Conservation (phyloP, 2,888 invertebrate genomes). For the Chironomus tentans region DNA sequence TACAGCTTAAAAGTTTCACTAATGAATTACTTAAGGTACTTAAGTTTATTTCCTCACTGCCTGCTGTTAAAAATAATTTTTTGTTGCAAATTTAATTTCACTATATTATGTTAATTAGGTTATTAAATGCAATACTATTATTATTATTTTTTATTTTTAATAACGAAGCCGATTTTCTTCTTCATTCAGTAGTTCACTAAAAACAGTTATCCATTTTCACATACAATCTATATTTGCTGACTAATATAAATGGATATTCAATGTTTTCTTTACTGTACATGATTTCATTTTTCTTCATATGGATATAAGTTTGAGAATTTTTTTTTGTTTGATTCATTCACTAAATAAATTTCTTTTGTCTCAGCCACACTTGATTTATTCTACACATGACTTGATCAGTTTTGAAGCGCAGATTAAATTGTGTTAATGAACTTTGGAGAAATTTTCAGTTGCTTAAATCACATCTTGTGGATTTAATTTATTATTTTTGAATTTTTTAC, state of each 20-base stretch:
- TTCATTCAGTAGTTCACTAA: conserved; percentile 17
- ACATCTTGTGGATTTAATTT: too few species aligned
- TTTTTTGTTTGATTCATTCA: too few species aligned
- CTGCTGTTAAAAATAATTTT: neutral
- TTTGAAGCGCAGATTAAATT: too few species aligned
- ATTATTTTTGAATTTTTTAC: too few species aligned
- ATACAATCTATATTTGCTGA: neutral
- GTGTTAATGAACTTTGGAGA: too few species aligned
- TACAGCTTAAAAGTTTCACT: neutral
- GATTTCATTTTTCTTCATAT: too few species aligned
- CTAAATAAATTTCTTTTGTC: too few species aligned
- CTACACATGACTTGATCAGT: too few species aligned
- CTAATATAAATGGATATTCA: neutral
- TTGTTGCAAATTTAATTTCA: neutral
- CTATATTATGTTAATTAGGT: conserved; percentile 5
- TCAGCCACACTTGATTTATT: too few species aligned
- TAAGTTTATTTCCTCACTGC: neutral
- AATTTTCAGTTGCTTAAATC: too few species aligned
- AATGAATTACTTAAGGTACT: neutral
- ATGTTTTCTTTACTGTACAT: too few species aligned
- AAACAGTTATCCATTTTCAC: conserved; percentile 10
- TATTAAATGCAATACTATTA: neutral
- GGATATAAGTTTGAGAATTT: too few species aligned
- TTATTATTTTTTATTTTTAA: neutral
- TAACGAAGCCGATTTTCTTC: conserved; percentile 5